Evolutionary conservation across 2,113 vertebrate species (phyloP), one percentile per base, ranked within the genome.

Genomic region (Choloepus hoffmanni): DNA sequence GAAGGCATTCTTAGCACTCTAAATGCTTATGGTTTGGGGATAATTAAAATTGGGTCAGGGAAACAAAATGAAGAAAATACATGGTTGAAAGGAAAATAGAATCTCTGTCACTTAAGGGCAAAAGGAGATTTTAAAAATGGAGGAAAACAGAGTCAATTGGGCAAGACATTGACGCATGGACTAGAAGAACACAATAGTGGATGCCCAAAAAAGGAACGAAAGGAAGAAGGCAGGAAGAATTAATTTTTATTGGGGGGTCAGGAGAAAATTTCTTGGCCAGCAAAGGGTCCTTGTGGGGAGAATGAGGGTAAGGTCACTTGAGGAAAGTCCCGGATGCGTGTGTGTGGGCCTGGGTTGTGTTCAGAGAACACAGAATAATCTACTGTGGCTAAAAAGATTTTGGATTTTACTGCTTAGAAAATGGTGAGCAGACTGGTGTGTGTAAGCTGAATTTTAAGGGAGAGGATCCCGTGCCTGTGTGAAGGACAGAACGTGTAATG

Each of bases 41-140:
- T 97, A 97, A 96, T 96, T 97, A 97, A 94, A 95, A 96, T 89
- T 94, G 92, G 92, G 85, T 92, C 96, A 95, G 85, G 77, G 79
- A 95, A 91, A 63, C 85, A 95, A 92, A 96, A 92, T 95, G 95
- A 96, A 97, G 92, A 91, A 97, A 96, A 82, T 60, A 40, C 43
- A 45, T 36, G 70, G 91, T 89, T 95, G 83, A 95, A 92, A 95
- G 93, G 55, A 92, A 97, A 94, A 94, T 73, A 86, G 91, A 90
- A 50, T 95, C 74, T 76, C 62, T 14, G 13, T 84, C 70, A 89
- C 63, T 94, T 86, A 77, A 96, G 76, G 60, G 79, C 53, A 93
- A 94, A 94, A 92, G 50, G 65, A 89, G 79, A 33, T 76, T 95
- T 96, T 89, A 81, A 95, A 96, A 95, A 58, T 18, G 1, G 63